Conservation (phyloP, 2,888 invertebrate genomes). For the Leptinotarsa tumamoca region DNA sequence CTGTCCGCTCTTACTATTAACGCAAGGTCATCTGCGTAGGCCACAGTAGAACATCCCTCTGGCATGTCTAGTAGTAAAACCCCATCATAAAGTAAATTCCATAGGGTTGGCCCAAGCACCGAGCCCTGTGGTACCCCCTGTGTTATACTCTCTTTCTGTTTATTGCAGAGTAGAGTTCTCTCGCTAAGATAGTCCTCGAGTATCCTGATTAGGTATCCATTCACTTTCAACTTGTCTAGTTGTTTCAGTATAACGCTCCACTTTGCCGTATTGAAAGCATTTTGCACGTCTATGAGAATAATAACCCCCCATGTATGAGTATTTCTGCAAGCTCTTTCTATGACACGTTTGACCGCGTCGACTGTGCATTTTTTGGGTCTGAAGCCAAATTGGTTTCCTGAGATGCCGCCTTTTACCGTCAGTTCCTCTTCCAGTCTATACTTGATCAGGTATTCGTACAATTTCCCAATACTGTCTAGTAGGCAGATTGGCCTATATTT, state of each 20-base stretch:
- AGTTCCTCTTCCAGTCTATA: conserved; percentile 24
- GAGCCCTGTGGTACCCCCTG: conserved; percentile 35
- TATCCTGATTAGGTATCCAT: conserved; percentile 14
- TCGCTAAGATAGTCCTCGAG: conserved; percentile 1
- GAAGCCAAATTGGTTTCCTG: conserved; percentile 21
- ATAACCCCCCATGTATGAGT: conserved; percentile 6
- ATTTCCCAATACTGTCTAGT: conserved; percentile 31
- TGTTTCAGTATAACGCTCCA: conserved; percentile 10
- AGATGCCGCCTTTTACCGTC: conserved; percentile 1
- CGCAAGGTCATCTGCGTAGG: conserved; percentile 35
- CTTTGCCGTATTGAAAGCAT: conserved; percentile 14
- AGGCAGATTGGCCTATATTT: conserved; percentile 23
- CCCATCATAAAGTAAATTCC: conserved; percentile 33
- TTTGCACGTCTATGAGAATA: conserved; percentile 20
- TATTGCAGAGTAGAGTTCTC: conserved; percentile 8
- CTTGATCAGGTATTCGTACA: conserved; percentile 31
- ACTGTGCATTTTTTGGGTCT: conserved; percentile 19
- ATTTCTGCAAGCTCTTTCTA: background rate
- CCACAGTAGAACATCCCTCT: conserved; percentile 11
- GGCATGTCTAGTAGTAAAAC: conserved; percentile 23
- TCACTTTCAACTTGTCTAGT: background rate
- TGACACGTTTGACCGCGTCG: conserved; percentile 8
- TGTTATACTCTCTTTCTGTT: background rate
- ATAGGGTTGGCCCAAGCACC: conserved; percentile 31
- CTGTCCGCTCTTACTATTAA: conserved; percentile 17